A percentile compares a stretch with the other conserved stretches of the same genome.
Conservation (phyloP, 2,888 invertebrate genomes). For the Eustalomyia histrio region DNA sequence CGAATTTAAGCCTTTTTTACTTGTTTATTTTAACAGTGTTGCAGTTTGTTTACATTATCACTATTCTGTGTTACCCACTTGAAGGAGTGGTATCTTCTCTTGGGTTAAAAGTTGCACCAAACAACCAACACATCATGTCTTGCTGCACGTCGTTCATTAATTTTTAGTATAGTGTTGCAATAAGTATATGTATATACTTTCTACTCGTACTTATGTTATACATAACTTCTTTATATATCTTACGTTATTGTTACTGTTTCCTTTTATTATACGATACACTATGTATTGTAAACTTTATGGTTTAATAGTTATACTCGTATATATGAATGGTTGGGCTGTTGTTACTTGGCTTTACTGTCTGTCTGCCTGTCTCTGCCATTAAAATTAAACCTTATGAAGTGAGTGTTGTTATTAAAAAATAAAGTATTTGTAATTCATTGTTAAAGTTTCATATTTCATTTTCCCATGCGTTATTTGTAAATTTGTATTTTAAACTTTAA, state of each 20-base stretch:
- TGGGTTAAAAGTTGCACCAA: not conserved
- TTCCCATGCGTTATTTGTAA: not conserved
- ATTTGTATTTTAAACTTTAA: not conserved
- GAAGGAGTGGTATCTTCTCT: too few species aligned
- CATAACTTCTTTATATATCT: not conserved
- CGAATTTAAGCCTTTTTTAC: too few species aligned
- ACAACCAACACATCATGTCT: not conserved
- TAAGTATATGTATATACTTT: not conserved
- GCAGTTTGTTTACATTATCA: too few species aligned
- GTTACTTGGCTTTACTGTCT: conserved; percentile 12
- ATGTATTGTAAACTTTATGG: conserved; percentile 17
- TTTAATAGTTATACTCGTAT: not conserved
- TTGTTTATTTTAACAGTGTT: too few species aligned
- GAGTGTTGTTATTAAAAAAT: not conserved
- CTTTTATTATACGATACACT: not conserved
- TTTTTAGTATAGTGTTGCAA: not conserved
- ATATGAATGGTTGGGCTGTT: conserved; percentile 19
- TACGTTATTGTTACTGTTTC: not conserved
- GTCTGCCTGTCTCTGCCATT: not conserved
- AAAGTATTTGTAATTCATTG: conserved; percentile 2
- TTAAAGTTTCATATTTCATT: conserved; percentile 8
- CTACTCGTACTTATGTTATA: too few species aligned
- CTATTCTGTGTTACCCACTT: too few species aligned
- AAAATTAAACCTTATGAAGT: not conserved
- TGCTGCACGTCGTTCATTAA: conserved; percentile 22